Evolutionary conservation across 2,888 invertebrate genomes (phyloP), one percentile per base, ranked within the genome.

Genomic region (Eurytoma adleriae): DNA sequence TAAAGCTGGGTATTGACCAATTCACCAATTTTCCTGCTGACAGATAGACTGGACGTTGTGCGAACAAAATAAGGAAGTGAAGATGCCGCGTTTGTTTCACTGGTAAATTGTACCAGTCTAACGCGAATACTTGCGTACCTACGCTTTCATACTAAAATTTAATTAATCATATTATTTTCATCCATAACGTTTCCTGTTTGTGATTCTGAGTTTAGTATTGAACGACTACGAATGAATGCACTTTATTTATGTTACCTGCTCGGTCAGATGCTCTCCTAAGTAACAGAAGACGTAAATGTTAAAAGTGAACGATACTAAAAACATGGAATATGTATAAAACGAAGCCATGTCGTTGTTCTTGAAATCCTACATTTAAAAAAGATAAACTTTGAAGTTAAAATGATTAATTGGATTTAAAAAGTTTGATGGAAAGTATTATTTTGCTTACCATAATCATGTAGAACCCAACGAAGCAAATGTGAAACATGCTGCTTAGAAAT

Each of bases 31-130:
- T 87, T 1, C 86, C 87, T 4, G 87, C 88, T 2, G 86, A 86
- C 0, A 88, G 79, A 0, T 67, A 79, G 4, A 84, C 82, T 5
- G 86, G 86, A 12, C 78, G 83, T 10, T 82, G 80, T 2, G 85
- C 78, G 54, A 83, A 83, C 1, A 84, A 78, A 7, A 88, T 85
- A n/a, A 85, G 79, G 13, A 86, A 78, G 24, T 79, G 83, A 18
- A 88, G 71, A 12, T 84, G 81, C 4, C 75, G 77, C 4, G 83
- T 76, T 10, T 84, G 74, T 50, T 85, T 84, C 0, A 61, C 69
- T 5, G 86, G 83, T 10, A 87, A 74, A 66, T 82, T 18, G 67
- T 87, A 86, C 88, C 88, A 89, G 14, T 86, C 73, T 18, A 85
- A 81, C 75, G 81, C 83, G 50, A 87, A 88, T 16, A 83, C 79